A percentile compares a stretch with the other conserved stretches of the same genome.
These are phyloP conservation scores for Hydroisotoma schaefferi DNA, from an alignment of 2,888 invertebrate species.

Conservation along the genomic window DNA sequence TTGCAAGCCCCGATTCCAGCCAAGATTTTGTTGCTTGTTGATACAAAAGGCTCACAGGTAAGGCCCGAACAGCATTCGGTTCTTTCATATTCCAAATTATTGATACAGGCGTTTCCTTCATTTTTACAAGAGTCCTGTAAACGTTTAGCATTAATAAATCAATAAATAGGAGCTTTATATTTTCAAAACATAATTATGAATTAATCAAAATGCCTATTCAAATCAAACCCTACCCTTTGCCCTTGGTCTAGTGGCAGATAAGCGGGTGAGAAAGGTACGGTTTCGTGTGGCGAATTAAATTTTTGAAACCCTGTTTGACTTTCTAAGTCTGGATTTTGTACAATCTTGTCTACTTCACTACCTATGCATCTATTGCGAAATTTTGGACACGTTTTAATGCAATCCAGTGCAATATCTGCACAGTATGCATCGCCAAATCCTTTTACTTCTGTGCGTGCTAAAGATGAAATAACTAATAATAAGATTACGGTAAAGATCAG, in stretches of 20 bases:
- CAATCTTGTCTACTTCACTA: too few species aligned
- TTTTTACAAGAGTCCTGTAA: background rate
- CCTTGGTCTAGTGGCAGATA: too few species aligned
- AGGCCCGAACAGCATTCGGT: background rate
- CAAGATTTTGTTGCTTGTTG: background rate
- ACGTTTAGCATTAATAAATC: background rate
- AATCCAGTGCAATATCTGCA: background rate
- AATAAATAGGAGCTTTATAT: background rate
- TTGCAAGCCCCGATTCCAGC: background rate
- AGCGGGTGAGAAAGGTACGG: too few species aligned
- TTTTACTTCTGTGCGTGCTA: too few species aligned
- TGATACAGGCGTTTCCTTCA: background rate
- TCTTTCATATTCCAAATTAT: background rate
- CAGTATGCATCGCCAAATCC: background rate
- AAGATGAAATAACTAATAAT: too few species aligned
- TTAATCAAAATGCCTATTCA: background rate
- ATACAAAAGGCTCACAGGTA: background rate
- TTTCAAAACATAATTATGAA: background rate
- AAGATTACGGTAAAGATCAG: too few species aligned
- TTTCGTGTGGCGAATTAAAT: too few species aligned
- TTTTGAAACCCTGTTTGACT: too few species aligned
- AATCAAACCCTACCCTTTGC: background rate
- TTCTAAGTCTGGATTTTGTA: too few species aligned
- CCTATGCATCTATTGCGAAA: background rate
- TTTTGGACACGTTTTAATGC: background rate